Conservation (phyloP, 2,888 invertebrate species). For the Caenorhabditis imperialis region DNA sequence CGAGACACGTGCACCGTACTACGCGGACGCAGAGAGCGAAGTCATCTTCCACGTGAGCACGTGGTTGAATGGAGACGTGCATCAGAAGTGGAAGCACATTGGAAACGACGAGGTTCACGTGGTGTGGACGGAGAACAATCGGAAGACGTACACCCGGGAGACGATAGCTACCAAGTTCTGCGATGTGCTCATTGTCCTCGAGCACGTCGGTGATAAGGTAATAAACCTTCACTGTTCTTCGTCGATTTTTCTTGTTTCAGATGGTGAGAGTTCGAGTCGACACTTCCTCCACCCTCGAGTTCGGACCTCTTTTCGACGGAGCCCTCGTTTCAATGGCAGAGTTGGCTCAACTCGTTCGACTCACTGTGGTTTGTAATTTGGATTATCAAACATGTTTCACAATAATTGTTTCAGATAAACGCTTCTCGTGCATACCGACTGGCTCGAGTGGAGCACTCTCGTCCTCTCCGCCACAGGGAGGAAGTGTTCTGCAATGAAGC, state of each 20-base stretch:
- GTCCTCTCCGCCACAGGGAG: slow-evolving; percentile 70
- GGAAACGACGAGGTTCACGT: slow-evolving; percentile 87
- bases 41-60: slow-evolving; percentile 95
- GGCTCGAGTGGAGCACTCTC: slow-evolving; percentile 62
- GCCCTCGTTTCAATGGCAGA: slow-evolving; percentile 85
- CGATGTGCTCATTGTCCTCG: slow-evolving; percentile 95
- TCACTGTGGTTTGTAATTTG: slow-evolving; percentile 85
- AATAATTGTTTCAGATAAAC: slow-evolving; percentile 56
- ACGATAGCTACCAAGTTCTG: slow-evolving; percentile 99
- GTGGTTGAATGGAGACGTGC: slow-evolving; percentile 86
- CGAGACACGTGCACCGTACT: slow-evolving; percentile 88
- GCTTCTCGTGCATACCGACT: slow-evolving; percentile 66
- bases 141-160: slow-evolving; percentile 92
- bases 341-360: slow-evolving; percentile 89
- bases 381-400: not conserved
- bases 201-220: slow-evolving; percentile 81
- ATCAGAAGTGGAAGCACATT: slow-evolving; percentile 77
- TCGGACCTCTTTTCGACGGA: slow-evolving; percentile 96
- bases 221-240: not conserved
- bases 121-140: slow-evolving; percentile 97
- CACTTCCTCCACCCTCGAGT: slow-evolving; percentile 79
- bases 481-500: slow-evolving; percentile 72
- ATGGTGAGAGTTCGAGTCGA: slow-evolving; percentile 73
- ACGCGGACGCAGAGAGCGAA: slow-evolving; percentile 84
- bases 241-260: slow-evolving; percentile 9